phyloP scores from a whole-genome alignment of 2,113 vertebrate genomes.

The Anoura caudifer region DNA sequence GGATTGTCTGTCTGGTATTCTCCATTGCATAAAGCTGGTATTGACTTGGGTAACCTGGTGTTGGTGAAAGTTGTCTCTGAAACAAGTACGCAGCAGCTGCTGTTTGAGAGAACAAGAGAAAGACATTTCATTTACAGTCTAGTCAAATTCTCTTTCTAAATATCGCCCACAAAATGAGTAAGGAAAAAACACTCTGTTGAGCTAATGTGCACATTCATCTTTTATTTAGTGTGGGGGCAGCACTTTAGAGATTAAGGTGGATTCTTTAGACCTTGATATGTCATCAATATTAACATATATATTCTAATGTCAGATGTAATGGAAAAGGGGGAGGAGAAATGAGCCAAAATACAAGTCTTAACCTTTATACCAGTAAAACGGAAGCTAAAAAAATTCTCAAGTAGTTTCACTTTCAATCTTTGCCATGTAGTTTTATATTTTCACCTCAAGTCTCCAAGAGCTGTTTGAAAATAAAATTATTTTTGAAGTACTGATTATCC shows the following conservation, averaged over 20 bases:
- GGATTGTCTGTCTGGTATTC: slow-evolving; percentile 97
- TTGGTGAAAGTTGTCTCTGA: slow-evolving; percentile 94
- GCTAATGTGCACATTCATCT: not conserved
- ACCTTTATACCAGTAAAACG: not conserved
- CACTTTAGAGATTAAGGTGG: no score
- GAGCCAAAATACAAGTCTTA: not conserved
- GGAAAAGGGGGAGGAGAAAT: not conserved
- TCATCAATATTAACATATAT: not conserved
- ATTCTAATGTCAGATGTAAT: not conserved
- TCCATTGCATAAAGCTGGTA: slow-evolving; percentile 99
- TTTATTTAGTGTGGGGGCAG: not conserved
- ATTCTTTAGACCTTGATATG: not conserved
- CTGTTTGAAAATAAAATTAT: not conserved
- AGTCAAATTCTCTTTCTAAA: not conserved
- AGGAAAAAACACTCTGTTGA: not conserved
- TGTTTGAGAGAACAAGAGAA: slow-evolving; percentile 40
- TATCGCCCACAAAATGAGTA: not conserved
- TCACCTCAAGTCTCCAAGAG: not conserved
- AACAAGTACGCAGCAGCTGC: slow-evolving; percentile 93
- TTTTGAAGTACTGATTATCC: not conserved
- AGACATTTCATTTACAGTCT: not conserved
- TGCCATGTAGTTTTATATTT: not conserved
- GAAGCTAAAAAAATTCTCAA: not conserved
- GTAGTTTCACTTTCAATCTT: not conserved
- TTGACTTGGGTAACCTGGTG: slow-evolving; percentile 93